These are phyloP conservation scores for Sakesphorus luctuosus DNA, from an alignment of 2,113 vertebrate species.

Conservation along the genomic window DNA sequence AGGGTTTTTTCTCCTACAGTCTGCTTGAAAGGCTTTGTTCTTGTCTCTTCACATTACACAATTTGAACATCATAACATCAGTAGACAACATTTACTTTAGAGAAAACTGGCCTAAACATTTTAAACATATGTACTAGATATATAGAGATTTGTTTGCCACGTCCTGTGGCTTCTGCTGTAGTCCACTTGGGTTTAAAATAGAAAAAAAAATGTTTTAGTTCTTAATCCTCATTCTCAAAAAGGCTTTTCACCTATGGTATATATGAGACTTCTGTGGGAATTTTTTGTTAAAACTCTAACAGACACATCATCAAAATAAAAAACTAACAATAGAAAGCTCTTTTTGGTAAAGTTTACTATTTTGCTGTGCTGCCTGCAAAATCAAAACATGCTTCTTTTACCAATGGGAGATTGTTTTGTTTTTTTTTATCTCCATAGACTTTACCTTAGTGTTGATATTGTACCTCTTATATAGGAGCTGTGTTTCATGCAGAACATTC, in stretches of 20 bases:
- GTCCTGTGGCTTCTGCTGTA: neutral
- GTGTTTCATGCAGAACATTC: neutral
- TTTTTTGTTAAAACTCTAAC: neutral
- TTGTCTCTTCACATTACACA: neutral
- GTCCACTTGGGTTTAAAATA: neutral
- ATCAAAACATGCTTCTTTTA: neutral
- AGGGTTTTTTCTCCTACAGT: rapidly evolving
- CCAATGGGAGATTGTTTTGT: neutral
- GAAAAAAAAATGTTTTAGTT: neutral
- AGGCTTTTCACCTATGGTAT: neutral
- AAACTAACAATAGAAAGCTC: neutral
- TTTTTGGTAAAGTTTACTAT: neutral
- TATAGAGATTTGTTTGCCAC: neutral
- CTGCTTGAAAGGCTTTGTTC: neutral
- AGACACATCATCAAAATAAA: neutral
- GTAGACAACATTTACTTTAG: neutral
- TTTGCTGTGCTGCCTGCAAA: neutral
- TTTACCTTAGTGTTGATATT: neutral
- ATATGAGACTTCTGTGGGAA: neutral
- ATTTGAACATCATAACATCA: neutral
- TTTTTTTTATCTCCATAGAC: neutral
- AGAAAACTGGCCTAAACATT: neutral
- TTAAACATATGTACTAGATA: neutral
- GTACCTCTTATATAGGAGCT: neutral
- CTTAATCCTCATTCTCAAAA: neutral